Base-by-base conservation (phyloP, 2,113 vertebrate genomes). In the Collichthys lucidus region DNA sequence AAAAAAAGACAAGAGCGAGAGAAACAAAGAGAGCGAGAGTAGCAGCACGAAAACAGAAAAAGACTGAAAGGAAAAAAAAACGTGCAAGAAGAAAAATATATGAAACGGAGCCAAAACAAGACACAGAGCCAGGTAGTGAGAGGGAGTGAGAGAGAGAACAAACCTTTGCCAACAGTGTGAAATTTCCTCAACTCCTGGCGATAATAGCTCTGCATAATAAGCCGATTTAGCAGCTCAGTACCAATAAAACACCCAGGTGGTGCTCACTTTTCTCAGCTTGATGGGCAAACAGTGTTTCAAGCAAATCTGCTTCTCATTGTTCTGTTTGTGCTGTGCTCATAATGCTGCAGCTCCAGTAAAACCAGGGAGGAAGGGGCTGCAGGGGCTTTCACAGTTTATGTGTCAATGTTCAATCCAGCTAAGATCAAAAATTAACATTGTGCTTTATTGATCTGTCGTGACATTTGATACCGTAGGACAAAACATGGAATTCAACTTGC, bases 231-330 rank as follows among this genome's bases (percentile, higher is more conserved):
- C 74, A 76, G 88, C 85, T 89, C 87, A 82, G 75, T 47, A 80
- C 75, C 87, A 84, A 83, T 91, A 89, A 90, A 90, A 88, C 74
- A 86, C 78, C 84, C 87, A 89, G 84, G 92, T 89, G 85, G 83
- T 85, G 72, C 80, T 86, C 79, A 75, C 83, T 86, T 88, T 74
- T 78, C 85, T 70, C 63, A 56, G 83, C 76, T 61, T 72, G 75
- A 88, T 57, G 31, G 50, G 31, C 74, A 50, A 76, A 86, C 4
- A 35, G 70, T 24, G 78, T 82, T 78, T 74, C 61, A 64, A 63
- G 75, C 0, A 20, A 82, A 77, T 73, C 79, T 83, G 83, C 69
- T 77, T 80, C 72, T 69, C 75, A 76, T 83, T 82, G 80, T 84
- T 84, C 47, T 78, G 75, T 89, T 74, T 50, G 64, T 20, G n/a